Percentiles rank a stretch among this genome's conserved stretches.
phyloP scores from a whole-genome alignment of 2,888 invertebrate species.

The Pantelozetes paolii region DNA sequence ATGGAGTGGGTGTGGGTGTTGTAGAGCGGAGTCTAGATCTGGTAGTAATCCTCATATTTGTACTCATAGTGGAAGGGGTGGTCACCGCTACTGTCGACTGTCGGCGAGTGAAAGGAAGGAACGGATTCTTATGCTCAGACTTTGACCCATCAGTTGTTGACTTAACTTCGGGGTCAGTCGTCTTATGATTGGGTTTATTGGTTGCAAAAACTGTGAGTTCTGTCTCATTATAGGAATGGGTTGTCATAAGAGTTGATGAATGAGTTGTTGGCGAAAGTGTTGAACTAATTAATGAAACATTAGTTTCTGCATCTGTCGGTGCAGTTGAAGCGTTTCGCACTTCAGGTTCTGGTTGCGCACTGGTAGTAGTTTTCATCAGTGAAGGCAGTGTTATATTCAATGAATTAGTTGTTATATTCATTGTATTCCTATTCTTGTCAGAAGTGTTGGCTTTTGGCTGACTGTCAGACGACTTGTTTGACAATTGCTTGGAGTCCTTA shows the following conservation, averaged over 20 bases:
- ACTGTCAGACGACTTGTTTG: neutral
- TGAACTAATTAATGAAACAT: constrained; percentile 4
- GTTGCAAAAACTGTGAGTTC: neutral
- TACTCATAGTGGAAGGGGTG: neutral
- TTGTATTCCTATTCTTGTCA: neutral
- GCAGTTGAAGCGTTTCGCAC: constrained; percentile 3
- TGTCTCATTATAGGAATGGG: neutral
- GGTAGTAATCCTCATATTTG: constrained; percentile 9
- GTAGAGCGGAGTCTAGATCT: constrained; percentile 15
- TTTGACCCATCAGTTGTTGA: constrained; percentile 19
- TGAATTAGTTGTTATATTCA: neutral
- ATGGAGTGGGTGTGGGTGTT: neutral
- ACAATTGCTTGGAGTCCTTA: constrained; percentile 4
- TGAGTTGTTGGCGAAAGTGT: constrained; percentile 11
- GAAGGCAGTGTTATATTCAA: constrained; percentile 15
- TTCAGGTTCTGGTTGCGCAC: neutral
- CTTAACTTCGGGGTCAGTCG: neutral
- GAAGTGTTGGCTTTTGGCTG: neutral
- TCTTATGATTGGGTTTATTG: constrained; percentile 12
- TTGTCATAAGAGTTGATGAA: neutral
- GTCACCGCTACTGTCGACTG: neutral
- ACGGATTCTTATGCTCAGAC: constrained; percentile 21
- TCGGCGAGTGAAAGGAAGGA: neutral
- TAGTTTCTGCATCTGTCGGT: neutral
- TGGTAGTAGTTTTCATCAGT: neutral